Conservation (phyloP, 64 coral and sea anemone genomes). For the Dendronephthya gigantea region DNA sequence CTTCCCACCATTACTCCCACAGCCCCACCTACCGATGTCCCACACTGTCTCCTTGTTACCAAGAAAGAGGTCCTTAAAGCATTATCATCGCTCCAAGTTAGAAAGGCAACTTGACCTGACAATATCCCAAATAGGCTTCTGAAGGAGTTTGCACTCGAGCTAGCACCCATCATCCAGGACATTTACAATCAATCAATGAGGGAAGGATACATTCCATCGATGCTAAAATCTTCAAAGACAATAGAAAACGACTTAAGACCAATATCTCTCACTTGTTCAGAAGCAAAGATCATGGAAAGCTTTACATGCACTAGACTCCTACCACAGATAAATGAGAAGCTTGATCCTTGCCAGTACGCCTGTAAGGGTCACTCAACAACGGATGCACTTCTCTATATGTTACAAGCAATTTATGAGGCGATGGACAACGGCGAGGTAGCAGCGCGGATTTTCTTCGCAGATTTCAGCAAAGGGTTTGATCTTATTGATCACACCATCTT, state of each 20-base stretch:
- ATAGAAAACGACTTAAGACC: neutral
- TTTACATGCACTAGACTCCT: neutral
- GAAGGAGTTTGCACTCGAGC: constrained; percentile 43
- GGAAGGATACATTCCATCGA: constrained; percentile 17
- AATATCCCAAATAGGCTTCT: constrained; percentile 46
- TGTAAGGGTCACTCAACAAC: neutral
- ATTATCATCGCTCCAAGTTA: constrained; percentile 19
- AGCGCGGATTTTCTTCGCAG: neutral
- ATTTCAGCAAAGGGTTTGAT: neutral
- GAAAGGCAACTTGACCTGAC: constrained; percentile 34
- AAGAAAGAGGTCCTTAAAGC: neutral
- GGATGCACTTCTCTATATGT: neutral
- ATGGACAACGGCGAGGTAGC: neutral
- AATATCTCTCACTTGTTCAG: neutral
- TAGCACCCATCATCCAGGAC: constrained; percentile 35
- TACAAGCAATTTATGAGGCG: neutral
- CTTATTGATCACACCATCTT: constrained; percentile 1
- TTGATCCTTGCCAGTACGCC: neutral
- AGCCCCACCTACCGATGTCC: constrained; percentile 30
- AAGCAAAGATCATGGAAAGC: neutral
- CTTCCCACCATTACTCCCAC: constrained; percentile 33
- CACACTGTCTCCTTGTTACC: constrained; percentile 38
- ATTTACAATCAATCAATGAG: constrained; percentile 58
- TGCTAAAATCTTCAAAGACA: neutral
- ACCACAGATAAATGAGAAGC: neutral